Percentiles rank a stretch among this genome's conserved stretches.
Conservation (phyloP, 2,888 invertebrate species). For the Chelonus formosanus region DNA sequence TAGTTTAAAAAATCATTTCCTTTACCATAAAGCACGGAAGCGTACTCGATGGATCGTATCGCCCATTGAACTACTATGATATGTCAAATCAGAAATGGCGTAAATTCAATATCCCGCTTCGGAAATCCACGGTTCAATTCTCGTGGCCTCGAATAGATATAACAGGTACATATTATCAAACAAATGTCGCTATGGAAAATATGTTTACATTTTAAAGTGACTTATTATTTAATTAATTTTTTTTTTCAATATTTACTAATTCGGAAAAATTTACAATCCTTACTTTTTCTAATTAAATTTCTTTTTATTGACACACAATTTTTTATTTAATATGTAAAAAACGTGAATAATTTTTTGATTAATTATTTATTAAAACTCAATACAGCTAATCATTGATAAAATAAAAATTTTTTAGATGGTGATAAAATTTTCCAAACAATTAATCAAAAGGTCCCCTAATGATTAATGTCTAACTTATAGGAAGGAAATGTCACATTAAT, state of each 20-base stretch:
- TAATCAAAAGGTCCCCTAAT: neutral
- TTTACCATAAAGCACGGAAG: slow-evolving; percentile 42
- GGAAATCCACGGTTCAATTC: slow-evolving; percentile 44
- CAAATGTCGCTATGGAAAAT: neutral
- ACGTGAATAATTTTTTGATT: no score
- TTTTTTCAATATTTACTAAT: no score
- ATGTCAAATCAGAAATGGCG: slow-evolving; percentile 63
- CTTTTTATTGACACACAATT: no score
- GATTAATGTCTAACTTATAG: neutral
- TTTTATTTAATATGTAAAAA: no score
- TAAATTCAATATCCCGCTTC: slow-evolving; percentile 64
- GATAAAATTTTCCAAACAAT: neutral
- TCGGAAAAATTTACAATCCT: no score
- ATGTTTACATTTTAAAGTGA: neutral
- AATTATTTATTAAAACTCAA: no score
- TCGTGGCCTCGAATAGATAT: slow-evolving; percentile 16
- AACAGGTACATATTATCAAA: neutral
- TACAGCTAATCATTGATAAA: no score
- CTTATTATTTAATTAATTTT: no score
- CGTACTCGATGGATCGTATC: slow-evolving; percentile 52
- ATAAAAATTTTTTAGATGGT: no score
- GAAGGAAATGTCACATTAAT: slow-evolving; percentile 9
- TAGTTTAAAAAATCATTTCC: slow-evolving; percentile 62
- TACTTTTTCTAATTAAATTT: no score
- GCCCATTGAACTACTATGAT: slow-evolving; percentile 43